Evolutionary conservation across 2,797 vertebrate species (phyloP).

Genomic region (Geotrypetes seraphini): DNA sequence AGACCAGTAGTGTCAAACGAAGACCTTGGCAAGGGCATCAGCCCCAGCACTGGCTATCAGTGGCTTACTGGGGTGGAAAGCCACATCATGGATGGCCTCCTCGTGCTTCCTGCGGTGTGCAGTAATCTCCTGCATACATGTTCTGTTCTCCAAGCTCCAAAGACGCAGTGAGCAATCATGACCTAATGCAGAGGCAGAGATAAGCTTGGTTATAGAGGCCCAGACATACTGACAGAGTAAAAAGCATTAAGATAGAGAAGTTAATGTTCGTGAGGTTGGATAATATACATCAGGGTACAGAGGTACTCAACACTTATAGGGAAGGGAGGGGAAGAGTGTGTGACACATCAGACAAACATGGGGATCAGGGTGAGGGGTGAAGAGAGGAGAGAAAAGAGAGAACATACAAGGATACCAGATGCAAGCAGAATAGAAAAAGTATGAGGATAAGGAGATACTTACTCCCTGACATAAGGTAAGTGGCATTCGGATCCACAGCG

Average conservation of each 20-base stretch:
- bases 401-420: too few species aligned
- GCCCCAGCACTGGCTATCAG: constrained; percentile 79
- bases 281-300: too few species aligned
- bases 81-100: constrained; percentile 80
- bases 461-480: constrained; percentile 88
- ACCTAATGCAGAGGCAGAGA: constrained; percentile 56
- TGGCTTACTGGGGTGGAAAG: constrained; percentile 79
- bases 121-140: constrained; percentile 84
- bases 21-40: constrained; percentile 85
- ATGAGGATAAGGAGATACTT: constrained; percentile 34
- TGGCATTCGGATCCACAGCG: constrained; percentile 78
- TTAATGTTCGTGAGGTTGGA: too few species aligned
- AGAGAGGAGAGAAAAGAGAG: too few species aligned
- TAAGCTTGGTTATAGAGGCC: too few species aligned
- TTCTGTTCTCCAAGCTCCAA: constrained; percentile 83
- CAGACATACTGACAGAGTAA: too few species aligned
- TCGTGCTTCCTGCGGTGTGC: constrained; percentile 86
- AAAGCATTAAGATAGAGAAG: too few species aligned
- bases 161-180: constrained; percentile 85
- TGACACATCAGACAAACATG: background rate
- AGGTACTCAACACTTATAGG: background rate
- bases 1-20: constrained; percentile 53
- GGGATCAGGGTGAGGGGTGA: background rate
- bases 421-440: too few species aligned
- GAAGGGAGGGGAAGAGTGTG: too few species aligned